Base-by-base conservation (phyloP, 2,888 invertebrate species). In the Xestia c-nigrum region DNA sequence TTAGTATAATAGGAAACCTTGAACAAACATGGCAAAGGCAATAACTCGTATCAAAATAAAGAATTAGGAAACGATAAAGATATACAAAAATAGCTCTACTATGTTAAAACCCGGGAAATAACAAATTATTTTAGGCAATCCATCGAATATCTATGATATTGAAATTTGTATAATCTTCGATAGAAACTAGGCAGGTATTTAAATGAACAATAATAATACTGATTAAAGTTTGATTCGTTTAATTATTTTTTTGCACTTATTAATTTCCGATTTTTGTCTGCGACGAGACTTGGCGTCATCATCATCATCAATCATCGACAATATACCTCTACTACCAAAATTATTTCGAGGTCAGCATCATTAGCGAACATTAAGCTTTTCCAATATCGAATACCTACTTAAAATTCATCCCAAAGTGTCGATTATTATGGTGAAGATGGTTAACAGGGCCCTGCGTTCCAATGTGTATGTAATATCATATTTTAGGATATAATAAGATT, bases 271-370 rank as follows among this genome's bases (percentile, higher is more conserved):
- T 67, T 66, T 79, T 84, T 72, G 57, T 74, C 40, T 43, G n/a
- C 14, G 16, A 74, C 0, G 40, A 64, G 16, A 50, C 43, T 64
- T 47, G 16, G 52, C 57, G 57, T 83, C 74, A 74, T 84, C 71
- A 83, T 82, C 69, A 78, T 74, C 84, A 85, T 85, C 77, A 85
- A 86, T 85, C 86, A 86, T 68, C 31, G 16, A 61, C 46, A 46
- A 40, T 24, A 71, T 66, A 64, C 63, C 31, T 71, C 19, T 40
- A 52, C 73, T 66, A 82, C 74, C 72, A 71, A 85, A n/a, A 86
- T 82, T 72, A 83, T 85, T 86, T 80, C 72, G 76, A 83, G 86
- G 86, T 80, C 70, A 74, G 38, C 40, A 67, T 70, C 71, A 78
- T 86, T 72, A 80, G 47, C 38, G 67, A 69, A 31, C 63, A 68